Evolutionary conservation across 2,888 invertebrate genomes (phyloP), one percentile per base, ranked within the genome.

Genomic region (Noctuana brunneofusca): DNA sequence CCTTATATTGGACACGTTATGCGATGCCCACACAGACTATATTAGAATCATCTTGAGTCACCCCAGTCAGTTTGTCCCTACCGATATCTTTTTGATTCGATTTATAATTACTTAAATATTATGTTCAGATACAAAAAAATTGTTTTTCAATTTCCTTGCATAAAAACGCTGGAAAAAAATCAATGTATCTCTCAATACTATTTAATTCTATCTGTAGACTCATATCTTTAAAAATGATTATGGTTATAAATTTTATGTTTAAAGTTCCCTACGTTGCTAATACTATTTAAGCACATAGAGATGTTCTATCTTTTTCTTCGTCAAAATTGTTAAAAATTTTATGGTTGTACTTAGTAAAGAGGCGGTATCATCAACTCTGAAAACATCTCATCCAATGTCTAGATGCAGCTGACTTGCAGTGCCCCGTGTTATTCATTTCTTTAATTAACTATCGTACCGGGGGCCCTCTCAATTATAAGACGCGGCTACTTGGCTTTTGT

Each of bases 401-500:
- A 80, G 83, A 86, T 86, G 84, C 86, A 86, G 84, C 83, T 89
- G 87, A 87, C 87, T 87, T 84, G 84, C 84, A 86, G 79, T 83
- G 83, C 84, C 76, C 79, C 77, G 76, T 80, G 83, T 86, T 87
- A 89, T 89, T 89, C 88, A 87, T 81, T 85, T 82, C 88, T 87
- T 88, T 91, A 90, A 91, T 90, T 89, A 90, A 86, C 87, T 89
- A 87, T 89, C 87, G 85, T 84, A 62, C 62, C 86, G 83, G 83
- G 82, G 86, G 85, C 84, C 85, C 83, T 84, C 86, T 89, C 87
- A 86, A 88, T 90, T 87, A 89, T 85, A 84, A 80, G 80, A 78
- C 75, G 74, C 80, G 83, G 87, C 89, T 90, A 87, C 90, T 74
- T 83, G 86, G 84, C 87, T 89, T 76, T 87, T 87, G 87, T 85